Conservation (phyloP, 92 coral and sea anemone species). For the Epizoanthus illoricatus region DNA sequence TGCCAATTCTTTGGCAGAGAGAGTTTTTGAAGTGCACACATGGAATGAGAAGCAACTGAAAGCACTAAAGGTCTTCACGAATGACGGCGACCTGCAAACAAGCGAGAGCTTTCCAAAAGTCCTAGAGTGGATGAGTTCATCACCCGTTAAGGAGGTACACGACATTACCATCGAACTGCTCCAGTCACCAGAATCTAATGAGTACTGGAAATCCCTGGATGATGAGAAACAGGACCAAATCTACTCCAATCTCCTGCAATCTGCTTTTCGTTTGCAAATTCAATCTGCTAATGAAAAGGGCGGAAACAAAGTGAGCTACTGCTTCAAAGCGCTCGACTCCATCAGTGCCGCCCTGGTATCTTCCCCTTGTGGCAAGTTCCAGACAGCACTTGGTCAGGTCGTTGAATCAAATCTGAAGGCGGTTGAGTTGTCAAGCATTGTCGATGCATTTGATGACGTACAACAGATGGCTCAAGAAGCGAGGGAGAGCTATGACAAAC, state of each 20-base stretch:
- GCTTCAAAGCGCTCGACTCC: background rate
- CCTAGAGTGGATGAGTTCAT: background rate
- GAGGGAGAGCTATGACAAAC: background rate
- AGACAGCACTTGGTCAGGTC: background rate
- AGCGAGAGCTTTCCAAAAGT: background rate
- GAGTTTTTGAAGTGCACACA: constrained; percentile 8
- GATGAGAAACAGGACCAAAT: background rate
- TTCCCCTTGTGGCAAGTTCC: constrained; percentile 5
- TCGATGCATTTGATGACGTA: constrained; percentile 33
- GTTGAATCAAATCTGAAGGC: background rate
- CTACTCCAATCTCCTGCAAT: background rate
- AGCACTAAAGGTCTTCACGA: constrained; percentile 23
- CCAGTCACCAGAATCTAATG: background rate
- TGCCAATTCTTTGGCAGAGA: constrained; percentile 28
- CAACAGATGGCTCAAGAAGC: constrained; percentile 9
- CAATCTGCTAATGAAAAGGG: background rate
- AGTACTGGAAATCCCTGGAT: constrained; percentile 19
- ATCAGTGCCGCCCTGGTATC: background rate
- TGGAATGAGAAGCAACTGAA: constrained; percentile 12
- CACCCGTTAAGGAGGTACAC: constrained; percentile 1
- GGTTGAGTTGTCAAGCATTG: background rate
- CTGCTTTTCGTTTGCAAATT: background rate
- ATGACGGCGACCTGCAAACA: constrained; percentile 45
- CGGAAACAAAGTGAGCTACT: background rate
- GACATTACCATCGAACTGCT: constrained; percentile 2